Conservation (phyloP, 2,113 vertebrate species). For the Cyprinodon tularosa region DNA sequence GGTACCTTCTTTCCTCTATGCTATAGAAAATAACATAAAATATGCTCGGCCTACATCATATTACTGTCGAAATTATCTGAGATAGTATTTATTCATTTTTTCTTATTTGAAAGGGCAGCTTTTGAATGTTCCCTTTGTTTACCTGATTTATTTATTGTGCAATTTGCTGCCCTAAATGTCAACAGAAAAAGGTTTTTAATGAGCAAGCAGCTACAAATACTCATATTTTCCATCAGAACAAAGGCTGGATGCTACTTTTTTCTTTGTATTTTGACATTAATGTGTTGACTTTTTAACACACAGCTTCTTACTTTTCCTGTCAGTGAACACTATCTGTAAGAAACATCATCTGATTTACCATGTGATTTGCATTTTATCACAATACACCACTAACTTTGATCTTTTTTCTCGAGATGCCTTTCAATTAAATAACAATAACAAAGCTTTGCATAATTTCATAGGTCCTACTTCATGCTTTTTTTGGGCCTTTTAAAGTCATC, state of each 20-base stretch:
- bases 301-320: conserved; percentile 26
- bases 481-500: no score
- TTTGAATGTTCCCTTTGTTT: background rate
- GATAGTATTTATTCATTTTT: background rate
- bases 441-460: no score
- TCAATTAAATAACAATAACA: no score
- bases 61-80: conserved; percentile 2
- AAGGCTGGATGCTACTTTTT: conserved; percentile 34
- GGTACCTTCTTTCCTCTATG: background rate
- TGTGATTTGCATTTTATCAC: no score
- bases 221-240: background rate
- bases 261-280: conserved; percentile 15
- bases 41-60: background rate
- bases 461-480: no score
- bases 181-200: conserved; percentile 25
- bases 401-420: no score
- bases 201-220: conserved; percentile 3
- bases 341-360: no score
- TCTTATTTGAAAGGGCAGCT: background rate
- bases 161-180: background rate
- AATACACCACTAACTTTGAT: no score
- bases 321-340: conserved; percentile 15
- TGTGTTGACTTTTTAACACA: conserved; percentile 6
- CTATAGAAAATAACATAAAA: background rate
- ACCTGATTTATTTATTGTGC: conserved; percentile 9